Conservation (phyloP, 35 echinoderm and acorn worm genomes). For the Hemicentrotus pulcherrimus region DNA sequence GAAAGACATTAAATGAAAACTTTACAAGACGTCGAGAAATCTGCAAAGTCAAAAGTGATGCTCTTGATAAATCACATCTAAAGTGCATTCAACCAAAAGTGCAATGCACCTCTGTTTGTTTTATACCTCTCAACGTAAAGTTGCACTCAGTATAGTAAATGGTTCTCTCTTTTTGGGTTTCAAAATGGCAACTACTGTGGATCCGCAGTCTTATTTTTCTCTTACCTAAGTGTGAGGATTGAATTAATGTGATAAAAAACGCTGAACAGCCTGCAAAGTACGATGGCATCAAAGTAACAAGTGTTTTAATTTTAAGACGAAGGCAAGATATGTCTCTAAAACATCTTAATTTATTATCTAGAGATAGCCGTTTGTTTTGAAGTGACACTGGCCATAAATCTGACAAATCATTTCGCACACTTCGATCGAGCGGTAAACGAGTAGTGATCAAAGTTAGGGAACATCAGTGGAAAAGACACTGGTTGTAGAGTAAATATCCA, state of each 20-base stretch:
- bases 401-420: background rate
- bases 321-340: background rate
- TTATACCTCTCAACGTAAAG: background rate
- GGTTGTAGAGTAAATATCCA: background rate
- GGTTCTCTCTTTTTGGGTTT: background rate
- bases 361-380: background rate
- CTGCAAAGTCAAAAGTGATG: background rate
- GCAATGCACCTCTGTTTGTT: background rate
- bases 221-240: background rate
- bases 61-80: background rate
- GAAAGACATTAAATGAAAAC: background rate
- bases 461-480: background rate
- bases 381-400: background rate
- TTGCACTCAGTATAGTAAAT: background rate
- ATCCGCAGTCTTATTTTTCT: background rate
- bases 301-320: background rate
- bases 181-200: background rate
- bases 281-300: background rate
- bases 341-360: background rate
- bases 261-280: background rate
- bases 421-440: constrained; percentile 19
- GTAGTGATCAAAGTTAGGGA: background rate
- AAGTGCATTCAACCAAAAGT: constrained; percentile 18
- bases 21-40: constrained; percentile 17
- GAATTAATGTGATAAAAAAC: too few species aligned